Conservation (phyloP, 2,888 invertebrate genomes). For the Rhogogaster chlorosoma region DNA sequence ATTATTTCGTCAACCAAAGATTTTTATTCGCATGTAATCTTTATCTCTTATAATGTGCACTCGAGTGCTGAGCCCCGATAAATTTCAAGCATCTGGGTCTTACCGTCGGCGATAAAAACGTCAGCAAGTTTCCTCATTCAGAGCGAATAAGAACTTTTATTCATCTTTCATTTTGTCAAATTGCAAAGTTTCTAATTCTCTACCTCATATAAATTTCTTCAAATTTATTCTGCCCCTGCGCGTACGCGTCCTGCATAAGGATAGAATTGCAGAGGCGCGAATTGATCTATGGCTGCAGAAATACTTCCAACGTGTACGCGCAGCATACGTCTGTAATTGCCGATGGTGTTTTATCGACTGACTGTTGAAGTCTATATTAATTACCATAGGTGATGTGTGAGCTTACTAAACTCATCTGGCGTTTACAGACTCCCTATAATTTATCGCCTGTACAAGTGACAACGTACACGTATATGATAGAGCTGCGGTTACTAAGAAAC, state of each 20-base stretch:
- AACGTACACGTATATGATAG: background rate
- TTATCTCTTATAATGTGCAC: background rate
- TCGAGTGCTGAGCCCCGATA: background rate
- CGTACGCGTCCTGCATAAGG: background rate
- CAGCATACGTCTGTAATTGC: background rate
- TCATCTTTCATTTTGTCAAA: too few relatives aligned
- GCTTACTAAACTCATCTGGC: slow-evolving; percentile 20
- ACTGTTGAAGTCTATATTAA: slow-evolving; percentile 1
- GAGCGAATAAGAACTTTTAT: too few relatives aligned
- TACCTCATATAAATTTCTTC: background rate
- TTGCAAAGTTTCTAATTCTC: too few relatives aligned
- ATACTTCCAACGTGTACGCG: background rate
- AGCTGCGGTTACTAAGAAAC: background rate
- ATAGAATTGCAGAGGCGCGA: background rate
- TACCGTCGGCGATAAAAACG: background rate
- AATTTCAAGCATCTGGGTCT: background rate
- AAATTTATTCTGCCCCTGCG: background rate
- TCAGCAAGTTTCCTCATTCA: too few relatives aligned
- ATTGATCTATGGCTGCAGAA: background rate
- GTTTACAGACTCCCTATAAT: slow-evolving; percentile 30
- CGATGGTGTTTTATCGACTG: background rate
- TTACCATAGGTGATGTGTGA: background rate
- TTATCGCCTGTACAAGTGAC: slow-evolving; percentile 7
- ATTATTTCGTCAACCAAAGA: background rate
- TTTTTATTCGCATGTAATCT: background rate